These are phyloP conservation scores for Triplophysa bombifrons DNA, from an alignment of 2,797 vertebrate genomes.

Conservation along the genomic window DNA sequence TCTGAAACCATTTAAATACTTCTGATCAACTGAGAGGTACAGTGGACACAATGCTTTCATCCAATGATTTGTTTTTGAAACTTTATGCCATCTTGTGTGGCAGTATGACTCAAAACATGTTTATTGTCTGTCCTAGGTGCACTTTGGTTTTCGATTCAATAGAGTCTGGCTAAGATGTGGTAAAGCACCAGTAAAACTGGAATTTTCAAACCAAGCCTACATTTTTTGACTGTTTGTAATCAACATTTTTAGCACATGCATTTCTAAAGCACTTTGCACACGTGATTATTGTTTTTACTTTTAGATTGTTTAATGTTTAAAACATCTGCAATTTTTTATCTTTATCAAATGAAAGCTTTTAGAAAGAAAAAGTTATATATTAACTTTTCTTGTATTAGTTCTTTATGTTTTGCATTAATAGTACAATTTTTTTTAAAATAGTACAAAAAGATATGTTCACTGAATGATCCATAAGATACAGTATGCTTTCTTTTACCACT, in stretches of 20 bases:
- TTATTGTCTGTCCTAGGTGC: slow-evolving; percentile 48
- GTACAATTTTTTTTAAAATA: too few relatives aligned
- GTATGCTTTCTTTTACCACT: neutral
- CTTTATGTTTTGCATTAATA: neutral
- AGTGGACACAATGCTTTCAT: neutral
- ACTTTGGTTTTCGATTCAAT: neutral
- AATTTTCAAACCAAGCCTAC: slow-evolving; percentile 9
- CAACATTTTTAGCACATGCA: slow-evolving; percentile 47
- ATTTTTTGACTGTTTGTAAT: slow-evolving; percentile 33
- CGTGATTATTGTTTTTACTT: slow-evolving; percentile 50
- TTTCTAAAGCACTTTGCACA: slow-evolving; percentile 55
- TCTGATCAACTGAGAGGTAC: neutral
- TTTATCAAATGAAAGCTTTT: slow-evolving; percentile 67
- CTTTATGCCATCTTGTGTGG: neutral
- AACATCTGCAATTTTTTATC: slow-evolving; percentile 44
- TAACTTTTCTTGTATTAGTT: neutral
- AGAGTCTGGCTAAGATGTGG: neutral
- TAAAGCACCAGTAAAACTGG: neutral
- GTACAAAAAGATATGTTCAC: too few relatives aligned
- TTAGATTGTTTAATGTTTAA: slow-evolving; percentile 57
- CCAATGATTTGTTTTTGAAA: neutral
- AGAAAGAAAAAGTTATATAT: neutral
- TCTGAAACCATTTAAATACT: neutral
- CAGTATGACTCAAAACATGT: neutral
- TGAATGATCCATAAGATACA: neutral